phyloP scores from a whole-genome alignment of 2,113 vertebrate genomes.

The Megalops atlanticus region DNA sequence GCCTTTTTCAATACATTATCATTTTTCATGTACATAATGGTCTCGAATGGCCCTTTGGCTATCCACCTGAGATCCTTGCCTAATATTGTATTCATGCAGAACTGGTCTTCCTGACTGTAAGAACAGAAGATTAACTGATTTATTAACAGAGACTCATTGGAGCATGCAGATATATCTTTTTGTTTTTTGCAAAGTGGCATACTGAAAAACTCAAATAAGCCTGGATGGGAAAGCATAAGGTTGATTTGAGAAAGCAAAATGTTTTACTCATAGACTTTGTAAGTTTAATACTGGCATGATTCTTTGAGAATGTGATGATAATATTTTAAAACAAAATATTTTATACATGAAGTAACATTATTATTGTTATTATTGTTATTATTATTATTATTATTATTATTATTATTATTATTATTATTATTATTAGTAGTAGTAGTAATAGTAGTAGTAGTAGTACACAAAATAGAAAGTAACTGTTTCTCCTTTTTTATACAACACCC shows the following conservation, averaged over 20 bases:
- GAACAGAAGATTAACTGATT: conserved; percentile 70
- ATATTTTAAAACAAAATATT: too few species aligned
- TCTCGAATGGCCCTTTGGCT: conserved; percentile 49
- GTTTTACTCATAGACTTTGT: conserved; percentile 40
- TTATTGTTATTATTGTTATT: too few species aligned
- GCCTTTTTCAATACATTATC: conserved; percentile 1
- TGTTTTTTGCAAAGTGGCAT: conserved; percentile 51
- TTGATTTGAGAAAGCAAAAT: too few species aligned
- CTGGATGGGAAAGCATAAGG: conserved; percentile 28
- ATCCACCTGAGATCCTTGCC: conserved; percentile 50
- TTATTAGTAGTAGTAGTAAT: too few species aligned
- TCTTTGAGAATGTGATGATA: too few species aligned
- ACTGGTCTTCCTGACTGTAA: conserved; percentile 59
- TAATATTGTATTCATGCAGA: conserved; percentile 70
- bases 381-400: too few species aligned
- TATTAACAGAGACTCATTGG: conserved; percentile 77
- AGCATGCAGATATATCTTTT: conserved; percentile 67
- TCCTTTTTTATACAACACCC: too few species aligned
- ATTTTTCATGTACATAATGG: conserved; percentile 44
- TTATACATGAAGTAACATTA: too few species aligned
- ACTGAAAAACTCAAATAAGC: conserved; percentile 60
- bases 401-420: too few species aligned
- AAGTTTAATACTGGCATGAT: background rate
- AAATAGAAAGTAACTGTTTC: too few species aligned
- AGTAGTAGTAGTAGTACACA: too few species aligned